Percentiles rank a stretch among this genome's conserved stretches.
These are phyloP conservation scores for Pachypanchax playfairii DNA, from an alignment of 2,113 vertebrate genomes.

Conservation along the genomic window DNA sequence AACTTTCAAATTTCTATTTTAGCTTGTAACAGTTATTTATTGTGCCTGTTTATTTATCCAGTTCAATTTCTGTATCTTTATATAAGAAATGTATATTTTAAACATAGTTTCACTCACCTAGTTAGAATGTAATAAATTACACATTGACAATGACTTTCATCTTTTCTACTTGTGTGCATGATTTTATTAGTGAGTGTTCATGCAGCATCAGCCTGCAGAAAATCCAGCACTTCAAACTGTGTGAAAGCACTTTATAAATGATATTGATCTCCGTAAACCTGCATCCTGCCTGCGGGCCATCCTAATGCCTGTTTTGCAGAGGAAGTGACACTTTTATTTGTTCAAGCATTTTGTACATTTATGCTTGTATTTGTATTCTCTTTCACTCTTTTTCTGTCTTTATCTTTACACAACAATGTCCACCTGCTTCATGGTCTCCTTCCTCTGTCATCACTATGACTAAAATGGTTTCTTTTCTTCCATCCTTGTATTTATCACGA, in stretches of 20 bases:
- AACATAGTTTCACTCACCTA: conserved; percentile 15
- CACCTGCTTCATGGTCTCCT: conserved; percentile 15
- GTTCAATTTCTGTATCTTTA: not conserved
- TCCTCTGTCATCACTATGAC: conserved; percentile 24
- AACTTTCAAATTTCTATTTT: not conserved
- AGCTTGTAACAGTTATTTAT: no score
- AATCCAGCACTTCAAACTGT: conserved; percentile 56
- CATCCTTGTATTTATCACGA: conserved; percentile 37
- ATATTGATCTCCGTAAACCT: conserved; percentile 68
- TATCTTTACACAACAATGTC: not conserved
- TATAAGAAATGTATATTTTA: conserved; percentile 23
- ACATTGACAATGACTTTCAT: conserved; percentile 18
- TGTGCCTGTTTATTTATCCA: no score
- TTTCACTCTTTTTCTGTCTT: not conserved
- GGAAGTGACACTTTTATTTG: not conserved
- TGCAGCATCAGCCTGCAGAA: conserved; percentile 33
- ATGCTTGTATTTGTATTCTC: conserved; percentile 3
- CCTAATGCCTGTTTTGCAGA: conserved; percentile 51
- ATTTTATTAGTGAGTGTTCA: conserved; percentile 6
- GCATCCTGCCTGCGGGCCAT: conserved; percentile 58
- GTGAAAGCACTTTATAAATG: conserved; percentile 71
- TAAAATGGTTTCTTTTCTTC: conserved; percentile 28
- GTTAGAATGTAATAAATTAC: conserved; percentile 16
- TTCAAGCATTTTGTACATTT: conserved; percentile 2
- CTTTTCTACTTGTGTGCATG: conserved; percentile 3